These are phyloP conservation scores for Emmelina monodactyla DNA, from an alignment of 2,888 invertebrate genomes.

Conservation along the genomic window DNA sequence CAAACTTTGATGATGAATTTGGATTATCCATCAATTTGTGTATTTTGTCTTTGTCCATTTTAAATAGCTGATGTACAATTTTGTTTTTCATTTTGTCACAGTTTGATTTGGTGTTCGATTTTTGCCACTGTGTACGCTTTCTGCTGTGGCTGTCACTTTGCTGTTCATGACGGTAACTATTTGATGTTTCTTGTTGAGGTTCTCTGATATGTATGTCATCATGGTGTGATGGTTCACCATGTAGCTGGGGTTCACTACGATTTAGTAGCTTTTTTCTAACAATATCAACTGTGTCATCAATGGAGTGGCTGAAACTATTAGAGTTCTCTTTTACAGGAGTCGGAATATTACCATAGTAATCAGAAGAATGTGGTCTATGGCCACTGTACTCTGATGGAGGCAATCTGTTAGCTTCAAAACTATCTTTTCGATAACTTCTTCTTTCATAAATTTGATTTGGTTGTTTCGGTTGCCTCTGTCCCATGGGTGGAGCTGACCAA, in stretches of 20 bases:
- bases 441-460: slow-evolving; percentile 11
- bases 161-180: slow-evolving; percentile 18
- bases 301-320: slow-evolving; percentile 43
- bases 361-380: slow-evolving; percentile 53
- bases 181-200: slow-evolving; percentile 17
- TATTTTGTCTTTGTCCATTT: slow-evolving; percentile 58
- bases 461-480: too few relatives aligned
- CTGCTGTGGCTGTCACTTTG: slow-evolving; percentile 25
- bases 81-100: slow-evolving; percentile 56
- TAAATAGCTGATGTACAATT: slow-evolving; percentile 56
- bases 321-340: slow-evolving; percentile 36
- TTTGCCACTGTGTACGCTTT: slow-evolving; percentile 24
- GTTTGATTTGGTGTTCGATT: slow-evolving; percentile 30
- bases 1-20: slow-evolving; percentile 57
- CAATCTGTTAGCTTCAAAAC: slow-evolving; percentile 24
- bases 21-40: slow-evolving; percentile 58
- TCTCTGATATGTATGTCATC: slow-evolving; percentile 21
- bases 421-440: slow-evolving; percentile 20
- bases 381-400: slow-evolving; percentile 33
- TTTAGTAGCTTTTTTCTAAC: slow-evolving; percentile 39
- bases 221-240: slow-evolving; percentile 17
- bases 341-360: slow-evolving; percentile 43
- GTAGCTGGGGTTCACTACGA: slow-evolving; percentile 28
- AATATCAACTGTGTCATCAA: slow-evolving; percentile 55
- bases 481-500: too few relatives aligned